These are phyloP conservation scores for Alfaro cultratus DNA, from an alignment of 2,797 vertebrate species.

Conservation along the genomic window DNA sequence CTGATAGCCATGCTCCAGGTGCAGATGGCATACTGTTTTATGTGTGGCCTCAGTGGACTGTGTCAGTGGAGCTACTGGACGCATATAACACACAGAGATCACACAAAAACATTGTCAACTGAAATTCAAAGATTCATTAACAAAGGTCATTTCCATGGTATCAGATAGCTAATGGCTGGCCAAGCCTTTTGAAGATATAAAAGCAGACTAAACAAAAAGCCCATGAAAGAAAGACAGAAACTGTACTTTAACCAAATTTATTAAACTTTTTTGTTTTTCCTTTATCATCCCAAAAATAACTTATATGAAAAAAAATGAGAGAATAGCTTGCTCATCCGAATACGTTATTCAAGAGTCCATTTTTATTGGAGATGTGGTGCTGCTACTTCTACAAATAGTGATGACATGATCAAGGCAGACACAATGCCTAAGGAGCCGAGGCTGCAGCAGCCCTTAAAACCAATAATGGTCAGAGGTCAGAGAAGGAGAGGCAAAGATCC, in stretches of 20 bases:
- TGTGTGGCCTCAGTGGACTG: conserved; percentile 83
- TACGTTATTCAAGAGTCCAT: conserved; percentile 30
- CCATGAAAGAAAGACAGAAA: conserved; percentile 26
- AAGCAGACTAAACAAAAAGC: conserved; percentile 47
- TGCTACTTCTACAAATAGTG: conserved; percentile 43
- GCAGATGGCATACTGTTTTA: conserved; percentile 83
- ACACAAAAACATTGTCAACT: conserved; percentile 78
- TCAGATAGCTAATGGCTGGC: conserved; percentile 66
- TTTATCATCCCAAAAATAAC: background rate
- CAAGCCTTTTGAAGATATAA: conserved; percentile 60
- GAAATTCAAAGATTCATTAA: conserved; percentile 80
- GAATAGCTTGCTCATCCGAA: background rate
- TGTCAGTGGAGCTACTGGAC: conserved; percentile 81
- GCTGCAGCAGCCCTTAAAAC: conserved; percentile 79
- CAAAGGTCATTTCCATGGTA: conserved; percentile 81
- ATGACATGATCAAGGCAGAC: conserved; percentile 79
- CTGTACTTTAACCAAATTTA: conserved; percentile 18
- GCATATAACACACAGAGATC: conserved; percentile 75
- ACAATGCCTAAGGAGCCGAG: conserved; percentile 73
- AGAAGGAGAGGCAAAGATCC: conserved; percentile 81
- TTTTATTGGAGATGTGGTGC: conserved; percentile 46
- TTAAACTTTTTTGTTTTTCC: background rate
- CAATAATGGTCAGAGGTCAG: conserved; percentile 81
- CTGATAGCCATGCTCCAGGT: conserved; percentile 82
- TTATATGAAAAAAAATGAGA: background rate